Base-by-base conservation (phyloP, 2,797 vertebrate species). In the Catamblyrhynchus diadema region DNA sequence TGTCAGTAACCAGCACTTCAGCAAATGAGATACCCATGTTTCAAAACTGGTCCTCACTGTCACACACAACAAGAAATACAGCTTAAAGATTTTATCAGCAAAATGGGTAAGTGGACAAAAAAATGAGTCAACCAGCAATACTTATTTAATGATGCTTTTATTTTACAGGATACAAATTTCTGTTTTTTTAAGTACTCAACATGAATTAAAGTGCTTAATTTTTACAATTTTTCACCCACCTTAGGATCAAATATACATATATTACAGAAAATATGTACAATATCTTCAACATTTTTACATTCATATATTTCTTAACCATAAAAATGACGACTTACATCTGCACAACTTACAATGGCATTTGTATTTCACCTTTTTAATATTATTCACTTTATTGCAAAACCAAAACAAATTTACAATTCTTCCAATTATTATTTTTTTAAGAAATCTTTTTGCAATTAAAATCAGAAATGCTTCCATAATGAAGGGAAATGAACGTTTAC, bases 121-220 rank as follows among this genome's bases (percentile, higher is more conserved):
- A 35, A 18, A 30, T 10, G 7, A 41, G 45, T 80, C 60, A 96
- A 59, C 8, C 53, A 90, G n/a, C 44, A 79, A 66, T 93, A 80
- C 60, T 88, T 92, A 97, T 95, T 97, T 96, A 98, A 97, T 69
- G 95, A 95, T 93, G 91, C 51, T 85, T 98, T 98, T 98, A 98
- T 98, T 97, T 98, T 98, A 98, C 96, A 98, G 94, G 95, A 97
- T 98, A 98, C 95, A 98, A 98, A 98, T 95, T 95, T 93, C 56
- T 81, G 69, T 51, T 79, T 33, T 81, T 96, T 94, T 97, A 97
- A 81, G 93, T 97, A 97, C 97, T 97, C 95, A 97, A 97, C 91
- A 97, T 93, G 92, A 98, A 98, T 98, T 98, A 98, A 98, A 98
- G 98, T 98, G 97, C 98, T 97, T 97, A 94, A 97, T 97, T 98